phyloP scores from a whole-genome alignment of 2,113 vertebrate genomes.

The Crotalus horridus region DNA sequence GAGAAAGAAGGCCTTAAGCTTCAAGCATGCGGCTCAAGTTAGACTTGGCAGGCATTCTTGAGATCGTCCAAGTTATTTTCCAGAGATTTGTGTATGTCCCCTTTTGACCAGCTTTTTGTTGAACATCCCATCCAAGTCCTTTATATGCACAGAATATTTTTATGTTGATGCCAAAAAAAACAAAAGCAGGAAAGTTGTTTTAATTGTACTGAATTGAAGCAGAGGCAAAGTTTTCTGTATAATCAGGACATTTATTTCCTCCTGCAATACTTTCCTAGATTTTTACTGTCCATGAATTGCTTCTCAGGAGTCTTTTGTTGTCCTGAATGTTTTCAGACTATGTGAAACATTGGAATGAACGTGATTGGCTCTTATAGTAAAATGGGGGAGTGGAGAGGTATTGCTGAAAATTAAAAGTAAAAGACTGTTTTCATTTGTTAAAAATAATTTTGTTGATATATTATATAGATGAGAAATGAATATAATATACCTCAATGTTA shows the following conservation, averaged over 20 bases:
- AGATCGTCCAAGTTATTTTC: conserved; percentile 8
- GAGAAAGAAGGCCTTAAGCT: conserved; percentile 22
- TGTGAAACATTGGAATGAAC: neutral
- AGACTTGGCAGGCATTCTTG: conserved; percentile 6
- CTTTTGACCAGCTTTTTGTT: conserved; percentile 17
- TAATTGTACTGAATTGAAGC: neutral
- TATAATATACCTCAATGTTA: neutral
- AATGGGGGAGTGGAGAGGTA: no score
- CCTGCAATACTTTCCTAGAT: neutral
- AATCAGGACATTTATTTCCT: neutral
- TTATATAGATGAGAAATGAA: neutral
- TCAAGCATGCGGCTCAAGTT: conserved; percentile 13
- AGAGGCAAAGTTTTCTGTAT: neutral
- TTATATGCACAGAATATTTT: neutral
- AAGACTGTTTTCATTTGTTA: neutral
- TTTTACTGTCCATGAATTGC: neutral
- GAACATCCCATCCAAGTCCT: neutral
- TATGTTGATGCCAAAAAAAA: neutral
- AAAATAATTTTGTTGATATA: neutral
- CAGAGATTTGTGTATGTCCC: neutral
- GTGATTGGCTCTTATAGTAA: neutral
- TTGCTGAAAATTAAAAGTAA: neutral
- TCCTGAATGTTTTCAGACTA: neutral
- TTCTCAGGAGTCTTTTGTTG: neutral
- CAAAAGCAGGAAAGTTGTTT: neutral